Base-by-base conservation (phyloP, 1,140 invertebrate genomes). In the Zaprionus capensis region DNA sequence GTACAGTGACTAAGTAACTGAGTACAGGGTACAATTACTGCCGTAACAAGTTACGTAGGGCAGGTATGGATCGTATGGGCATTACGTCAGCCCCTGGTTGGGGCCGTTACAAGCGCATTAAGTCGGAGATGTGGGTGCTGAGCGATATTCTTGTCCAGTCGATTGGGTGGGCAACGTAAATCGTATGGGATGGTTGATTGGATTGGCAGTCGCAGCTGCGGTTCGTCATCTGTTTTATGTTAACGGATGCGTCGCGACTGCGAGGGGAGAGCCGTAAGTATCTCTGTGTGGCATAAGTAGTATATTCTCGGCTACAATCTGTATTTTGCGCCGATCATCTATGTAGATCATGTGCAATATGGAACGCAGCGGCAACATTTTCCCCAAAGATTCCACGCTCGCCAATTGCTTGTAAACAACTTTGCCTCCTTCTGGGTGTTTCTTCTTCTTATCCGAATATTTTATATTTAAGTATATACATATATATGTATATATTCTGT, bases 181-280 rank as follows among this genome's bases (percentile, higher is more conserved):
- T 41, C 44, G 31, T 68, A 72, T 73, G 73, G 55, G 46, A 12
- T 44, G 20, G 46, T 22, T 24, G 46, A 51, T 76, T 71, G 26
- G 51, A 81, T 83, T 82, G 83, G 74, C 83, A 86, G 80, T 74
- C 83, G 55, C 83, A 86, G 83, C 66, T 80, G 84, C 85, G 55
- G 81, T 53, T 79, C 85, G 69, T 88, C 84, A 88, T 88, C 84
- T 88, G 84, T 68, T 88, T 88, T 90, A 90, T 88, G 84, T 88
- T 88, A 88, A 82, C 78, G 65, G 65, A 86, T 81, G 77, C 75
- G 71, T 83, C 81, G 81, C 67, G 51, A 57, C 31, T 65, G 62
- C 36, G 24, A 58, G 11, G 11, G 20, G 20, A n/a, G 46, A 22
- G 46, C 2, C 9, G 17, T 6, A 5, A 17, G 20, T 22, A 15